phyloP scores from a whole-genome alignment of 2,797 vertebrate genomes.

The Chiloscyllium punctatum region DNA sequence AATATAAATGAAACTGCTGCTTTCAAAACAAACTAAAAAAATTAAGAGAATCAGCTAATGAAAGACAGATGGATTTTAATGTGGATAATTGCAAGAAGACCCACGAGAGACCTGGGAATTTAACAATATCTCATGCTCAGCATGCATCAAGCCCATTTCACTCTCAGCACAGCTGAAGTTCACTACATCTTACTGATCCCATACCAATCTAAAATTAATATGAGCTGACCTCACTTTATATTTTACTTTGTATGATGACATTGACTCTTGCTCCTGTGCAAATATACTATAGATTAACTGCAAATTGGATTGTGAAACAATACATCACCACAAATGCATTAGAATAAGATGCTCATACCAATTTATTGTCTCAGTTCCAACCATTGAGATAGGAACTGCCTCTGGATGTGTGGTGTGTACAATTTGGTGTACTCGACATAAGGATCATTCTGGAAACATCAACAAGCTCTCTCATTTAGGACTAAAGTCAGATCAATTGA shows the following conservation, averaged over 20 bases:
- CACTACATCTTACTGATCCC: background rate
- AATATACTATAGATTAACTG: background rate
- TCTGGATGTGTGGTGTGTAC: background rate
- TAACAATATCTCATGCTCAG: background rate
- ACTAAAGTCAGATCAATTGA: background rate
- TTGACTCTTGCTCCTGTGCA: background rate
- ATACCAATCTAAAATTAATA: background rate
- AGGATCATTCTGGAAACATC: background rate
- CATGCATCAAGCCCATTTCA: background rate
- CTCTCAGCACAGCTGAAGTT: background rate
- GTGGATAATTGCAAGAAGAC: background rate
- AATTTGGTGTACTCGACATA: background rate
- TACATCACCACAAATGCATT: background rate
- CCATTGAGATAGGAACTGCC: background rate
- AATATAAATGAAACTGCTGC: background rate
- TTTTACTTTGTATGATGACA: background rate
- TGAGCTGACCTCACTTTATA: background rate
- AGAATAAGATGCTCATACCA: background rate
- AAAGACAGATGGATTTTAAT: background rate
- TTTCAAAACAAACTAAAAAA: background rate
- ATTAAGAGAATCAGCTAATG: background rate
- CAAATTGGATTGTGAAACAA: background rate
- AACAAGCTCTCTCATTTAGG: background rate
- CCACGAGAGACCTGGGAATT: background rate
- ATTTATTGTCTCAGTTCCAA: background rate